Percentiles rank a stretch among this genome's conserved stretches.
These are phyloP conservation scores for Alethe castanea DNA, from an alignment of 2,113 vertebrate genomes.

Conservation along the genomic window DNA sequence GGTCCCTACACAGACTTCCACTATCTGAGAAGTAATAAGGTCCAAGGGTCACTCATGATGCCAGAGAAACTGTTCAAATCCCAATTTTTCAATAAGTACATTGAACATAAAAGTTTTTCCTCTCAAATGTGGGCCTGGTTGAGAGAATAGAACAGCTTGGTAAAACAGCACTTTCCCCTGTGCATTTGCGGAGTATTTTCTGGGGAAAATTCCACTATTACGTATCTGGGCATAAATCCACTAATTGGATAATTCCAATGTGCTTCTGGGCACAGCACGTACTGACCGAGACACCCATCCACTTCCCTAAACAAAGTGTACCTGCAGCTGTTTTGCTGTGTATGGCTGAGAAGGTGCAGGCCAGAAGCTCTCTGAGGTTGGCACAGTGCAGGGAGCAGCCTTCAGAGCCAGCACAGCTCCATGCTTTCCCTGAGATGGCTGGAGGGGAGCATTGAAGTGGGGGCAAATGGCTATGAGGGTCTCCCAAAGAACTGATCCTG, in stretches of 20 bases:
- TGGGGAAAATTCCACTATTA: background rate
- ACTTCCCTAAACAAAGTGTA: background rate
- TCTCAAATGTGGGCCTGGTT: background rate
- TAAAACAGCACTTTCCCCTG: background rate
- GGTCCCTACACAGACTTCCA: background rate
- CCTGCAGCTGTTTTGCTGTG: background rate
- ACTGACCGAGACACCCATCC: background rate
- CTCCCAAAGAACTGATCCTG: background rate
- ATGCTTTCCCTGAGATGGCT: fast-evolving
- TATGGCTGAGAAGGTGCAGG: background rate
- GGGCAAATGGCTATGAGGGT: fast-evolving
- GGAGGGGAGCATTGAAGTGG: background rate
- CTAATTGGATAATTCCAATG: too few relatives aligned
- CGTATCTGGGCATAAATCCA: too few relatives aligned
- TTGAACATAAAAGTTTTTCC: background rate
- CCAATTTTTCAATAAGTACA: background rate
- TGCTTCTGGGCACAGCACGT: background rate
- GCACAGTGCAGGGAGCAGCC: background rate
- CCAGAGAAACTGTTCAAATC: background rate
- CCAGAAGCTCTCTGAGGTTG: background rate
- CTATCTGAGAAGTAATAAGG: background rate
- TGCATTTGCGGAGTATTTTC: background rate
- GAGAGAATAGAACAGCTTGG: background rate
- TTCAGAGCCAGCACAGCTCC: background rate
- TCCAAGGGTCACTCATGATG: background rate